Evolutionary conservation across 2,888 invertebrate genomes (phyloP).

Genomic region (Eretmocerus hayati): DNA sequence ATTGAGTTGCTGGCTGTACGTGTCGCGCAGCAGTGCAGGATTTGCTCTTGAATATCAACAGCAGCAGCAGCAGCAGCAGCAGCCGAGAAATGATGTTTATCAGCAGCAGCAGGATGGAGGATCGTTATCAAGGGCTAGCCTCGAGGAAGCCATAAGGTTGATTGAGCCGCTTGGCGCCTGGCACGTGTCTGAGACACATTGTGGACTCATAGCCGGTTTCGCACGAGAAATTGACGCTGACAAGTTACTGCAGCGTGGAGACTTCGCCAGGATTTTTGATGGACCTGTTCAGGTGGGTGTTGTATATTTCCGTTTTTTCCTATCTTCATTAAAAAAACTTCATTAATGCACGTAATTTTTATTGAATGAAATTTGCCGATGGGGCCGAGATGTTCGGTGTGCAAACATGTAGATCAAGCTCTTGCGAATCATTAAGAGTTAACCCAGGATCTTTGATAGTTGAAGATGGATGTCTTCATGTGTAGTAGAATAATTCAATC

Average conservation of each 20-base stretch:
- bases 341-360: no score
- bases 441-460: no score
- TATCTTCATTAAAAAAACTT: no score
- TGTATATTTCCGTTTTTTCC: no score
- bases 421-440: background rate
- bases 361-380: no score
- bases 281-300: slow-evolving; percentile 47
- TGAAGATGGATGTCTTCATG: no score
- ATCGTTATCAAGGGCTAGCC: slow-evolving; percentile 23
- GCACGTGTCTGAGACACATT: slow-evolving; percentile 41
- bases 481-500: no score
- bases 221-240: slow-evolving; percentile 44
- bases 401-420: background rate
- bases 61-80: background rate
- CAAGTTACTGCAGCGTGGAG: slow-evolving; percentile 41
- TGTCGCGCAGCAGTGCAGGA: slow-evolving; percentile 12
- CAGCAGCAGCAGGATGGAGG: background rate
- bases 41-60: slow-evolving; percentile 3
- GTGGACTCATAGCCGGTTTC: slow-evolving; percentile 46
- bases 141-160: slow-evolving; percentile 37
- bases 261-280: slow-evolving; percentile 44
- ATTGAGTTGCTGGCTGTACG: slow-evolving; percentile 18
- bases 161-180: slow-evolving; percentile 33
- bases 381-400: no score
- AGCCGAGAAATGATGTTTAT: no score